These are phyloP conservation scores for Puma concolor DNA, from an alignment of 2,113 vertebrate species.

Conservation along the genomic window DNA sequence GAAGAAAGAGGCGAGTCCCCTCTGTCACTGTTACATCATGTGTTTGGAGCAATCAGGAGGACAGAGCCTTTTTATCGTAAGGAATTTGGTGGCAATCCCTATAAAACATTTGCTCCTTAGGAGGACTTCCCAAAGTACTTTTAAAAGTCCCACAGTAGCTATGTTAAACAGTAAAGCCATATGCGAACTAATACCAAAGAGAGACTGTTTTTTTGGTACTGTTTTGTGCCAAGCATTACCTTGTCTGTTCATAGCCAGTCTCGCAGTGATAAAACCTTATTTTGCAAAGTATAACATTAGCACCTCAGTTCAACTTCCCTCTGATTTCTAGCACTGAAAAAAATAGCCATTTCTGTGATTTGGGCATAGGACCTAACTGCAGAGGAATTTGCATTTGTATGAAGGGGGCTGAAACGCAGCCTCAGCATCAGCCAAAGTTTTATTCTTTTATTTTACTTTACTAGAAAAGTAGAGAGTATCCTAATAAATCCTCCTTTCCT, in stretches of 20 bases:
- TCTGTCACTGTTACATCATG: background rate
- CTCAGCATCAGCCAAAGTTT: constrained; percentile 68
- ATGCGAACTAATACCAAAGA: constrained; percentile 70
- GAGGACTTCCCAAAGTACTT: constrained; percentile 5
- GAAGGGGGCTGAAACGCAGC: constrained; percentile 58
- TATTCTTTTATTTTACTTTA: constrained; percentile 75
- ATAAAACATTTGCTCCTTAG: background rate
- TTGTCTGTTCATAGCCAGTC: constrained; percentile 59
- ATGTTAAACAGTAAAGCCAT: constrained; percentile 39
- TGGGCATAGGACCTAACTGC: constrained; percentile 50
- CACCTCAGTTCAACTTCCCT: constrained; percentile 65
- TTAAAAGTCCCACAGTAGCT: constrained; percentile 34
- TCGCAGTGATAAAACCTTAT: constrained; percentile 63
- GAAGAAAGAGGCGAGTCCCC: background rate
- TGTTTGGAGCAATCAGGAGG: background rate
- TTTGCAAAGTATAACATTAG: constrained; percentile 62
- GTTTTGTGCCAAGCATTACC: constrained; percentile 61
- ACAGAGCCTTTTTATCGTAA: background rate
- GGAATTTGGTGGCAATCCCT: background rate
- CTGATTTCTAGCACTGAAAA: constrained; percentile 60
- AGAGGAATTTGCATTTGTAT: constrained; percentile 70
- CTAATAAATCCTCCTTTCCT: constrained; percentile 73
- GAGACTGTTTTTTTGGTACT: constrained; percentile 14
- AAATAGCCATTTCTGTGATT: constrained; percentile 70
- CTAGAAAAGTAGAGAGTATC: constrained; percentile 60